These are phyloP conservation scores for Hyperopisus bebe DNA, from an alignment of 2,113 vertebrate genomes.

Conservation along the genomic window DNA sequence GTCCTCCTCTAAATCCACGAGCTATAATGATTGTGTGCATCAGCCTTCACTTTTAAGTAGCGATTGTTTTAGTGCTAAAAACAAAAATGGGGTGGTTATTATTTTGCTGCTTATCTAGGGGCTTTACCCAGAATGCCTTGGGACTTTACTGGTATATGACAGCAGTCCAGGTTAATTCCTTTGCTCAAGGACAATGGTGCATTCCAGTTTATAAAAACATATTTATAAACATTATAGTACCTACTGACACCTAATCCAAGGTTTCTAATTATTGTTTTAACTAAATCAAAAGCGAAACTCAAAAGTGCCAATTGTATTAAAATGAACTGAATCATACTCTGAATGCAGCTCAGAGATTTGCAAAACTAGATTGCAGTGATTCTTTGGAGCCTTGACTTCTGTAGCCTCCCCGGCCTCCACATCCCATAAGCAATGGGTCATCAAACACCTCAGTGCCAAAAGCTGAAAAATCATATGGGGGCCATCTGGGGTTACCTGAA, in stretches of 20 bases:
- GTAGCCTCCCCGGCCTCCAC: neutral
- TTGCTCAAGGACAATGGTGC: neutral
- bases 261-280: neutral
- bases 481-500: neutral
- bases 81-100: neutral
- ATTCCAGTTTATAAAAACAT: neutral
- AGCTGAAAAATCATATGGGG: neutral
- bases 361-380: neutral
- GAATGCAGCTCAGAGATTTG: neutral
- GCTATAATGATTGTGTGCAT: neutral
- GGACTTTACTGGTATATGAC: neutral
- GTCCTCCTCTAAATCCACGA: neutral
- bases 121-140: neutral
- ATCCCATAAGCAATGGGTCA: neutral
- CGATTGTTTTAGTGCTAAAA: neutral
- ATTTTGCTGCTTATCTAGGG: neutral
- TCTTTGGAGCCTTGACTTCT: neutral
- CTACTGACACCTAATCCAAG: neutral
- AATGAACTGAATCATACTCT: neutral
- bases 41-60: neutral
- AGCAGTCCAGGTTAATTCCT: neutral
- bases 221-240: neutral
- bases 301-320: neutral
- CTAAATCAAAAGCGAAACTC: neutral
- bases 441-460: neutral